Evolutionary conservation across 2,113 vertebrate genomes (phyloP).

Genomic region (Mohoua ochrocephala): DNA sequence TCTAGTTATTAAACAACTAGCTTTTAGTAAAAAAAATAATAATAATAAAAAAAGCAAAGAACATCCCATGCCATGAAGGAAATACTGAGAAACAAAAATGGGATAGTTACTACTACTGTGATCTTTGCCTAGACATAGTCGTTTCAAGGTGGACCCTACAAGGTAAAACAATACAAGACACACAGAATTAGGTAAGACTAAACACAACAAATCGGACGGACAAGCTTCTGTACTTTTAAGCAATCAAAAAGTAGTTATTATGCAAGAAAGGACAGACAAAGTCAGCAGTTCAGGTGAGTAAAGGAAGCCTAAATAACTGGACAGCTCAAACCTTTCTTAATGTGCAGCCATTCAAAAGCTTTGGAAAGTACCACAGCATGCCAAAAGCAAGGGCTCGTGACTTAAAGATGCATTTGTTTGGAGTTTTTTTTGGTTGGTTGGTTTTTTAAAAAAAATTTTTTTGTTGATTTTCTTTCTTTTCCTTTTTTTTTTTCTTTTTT

Average conservation of each 20-base stretch:
- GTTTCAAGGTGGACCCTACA: slow-evolving; percentile 99
- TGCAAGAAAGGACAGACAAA: slow-evolving; percentile 75
- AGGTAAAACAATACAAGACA: slow-evolving; percentile 96
- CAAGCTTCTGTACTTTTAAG: slow-evolving; percentile 84
- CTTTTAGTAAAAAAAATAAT: slow-evolving; percentile 58
- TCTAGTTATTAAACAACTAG: slow-evolving; percentile 25
- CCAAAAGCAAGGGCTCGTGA: slow-evolving; percentile 54
- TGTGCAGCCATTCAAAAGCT: slow-evolving; percentile 68
- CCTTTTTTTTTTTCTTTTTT: not conserved
- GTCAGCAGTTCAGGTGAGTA: slow-evolving; percentile 72
- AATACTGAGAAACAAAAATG: slow-evolving; percentile 81
- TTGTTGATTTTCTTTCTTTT: not conserved
- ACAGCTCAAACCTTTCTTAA: slow-evolving; percentile 63
- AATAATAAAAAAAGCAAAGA: not conserved
- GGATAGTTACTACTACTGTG: slow-evolving; percentile 99
- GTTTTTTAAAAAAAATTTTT: not conserved
- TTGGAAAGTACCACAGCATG: slow-evolving; percentile 49
- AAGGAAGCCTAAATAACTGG: slow-evolving; percentile 64
- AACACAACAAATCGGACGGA: slow-evolving; percentile 75
- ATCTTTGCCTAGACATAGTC: slow-evolving; percentile 99
- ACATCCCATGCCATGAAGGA: slow-evolving; percentile 79
- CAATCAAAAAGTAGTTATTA: slow-evolving; percentile 79
- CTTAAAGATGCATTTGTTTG: slow-evolving; percentile 52
- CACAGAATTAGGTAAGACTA: slow-evolving; percentile 88
- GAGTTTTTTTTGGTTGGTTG: not conserved